A percentile compares a stretch with the other conserved stretches of the same genome.
phyloP scores from a whole-genome alignment of 2,888 invertebrate species.

The Drosophila quinaria region DNA sequence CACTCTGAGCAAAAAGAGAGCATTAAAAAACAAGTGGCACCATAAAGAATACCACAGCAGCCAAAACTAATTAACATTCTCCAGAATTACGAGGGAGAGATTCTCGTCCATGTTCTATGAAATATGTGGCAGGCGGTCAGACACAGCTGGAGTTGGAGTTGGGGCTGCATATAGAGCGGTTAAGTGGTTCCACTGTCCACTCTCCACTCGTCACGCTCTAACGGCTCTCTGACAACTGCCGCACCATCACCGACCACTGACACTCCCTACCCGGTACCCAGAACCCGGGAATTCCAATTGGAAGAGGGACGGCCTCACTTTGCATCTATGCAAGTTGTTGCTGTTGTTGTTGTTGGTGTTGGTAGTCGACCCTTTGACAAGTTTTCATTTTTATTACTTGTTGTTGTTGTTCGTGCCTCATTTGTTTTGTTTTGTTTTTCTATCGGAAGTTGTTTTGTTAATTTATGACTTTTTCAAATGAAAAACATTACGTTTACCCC shows the following conservation, averaged over 20 bases:
- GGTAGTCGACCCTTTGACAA: slow-evolving; percentile 63
- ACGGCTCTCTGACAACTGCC: slow-evolving; percentile 50
- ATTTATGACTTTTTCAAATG: slow-evolving; percentile 74
- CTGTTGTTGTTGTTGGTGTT: slow-evolving; percentile 17
- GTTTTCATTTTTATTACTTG: slow-evolving; percentile 45
- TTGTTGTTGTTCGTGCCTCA: slow-evolving; percentile 54
- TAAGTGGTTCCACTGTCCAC: slow-evolving; percentile 48
- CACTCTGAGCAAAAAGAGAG: slow-evolving; percentile 42
- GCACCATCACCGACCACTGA: slow-evolving; percentile 4
- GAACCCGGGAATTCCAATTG: slow-evolving; percentile 30
- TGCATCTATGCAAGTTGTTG: slow-evolving; percentile 37
- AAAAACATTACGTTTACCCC: slow-evolving; percentile 54
- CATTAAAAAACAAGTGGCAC: slow-evolving; percentile 41
- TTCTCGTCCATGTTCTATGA: slow-evolving; percentile 35
- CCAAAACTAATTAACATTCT: slow-evolving; percentile 59
- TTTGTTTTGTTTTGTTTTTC: slow-evolving; percentile 63
- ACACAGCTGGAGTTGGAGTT: slow-evolving; percentile 45
- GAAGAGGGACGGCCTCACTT: slow-evolving; percentile 33
- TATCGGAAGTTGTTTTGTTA: slow-evolving; percentile 79
- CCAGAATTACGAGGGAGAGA: slow-evolving; percentile 9
- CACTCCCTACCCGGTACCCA: slow-evolving; percentile 20
- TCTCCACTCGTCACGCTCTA: slow-evolving; percentile 57
- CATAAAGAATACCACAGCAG: slow-evolving; percentile 37
- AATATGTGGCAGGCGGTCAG: slow-evolving; percentile 69
- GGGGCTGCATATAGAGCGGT: slow-evolving; percentile 34